phyloP scores from a whole-genome alignment of 2,113 vertebrate species.

The Pelmatolapia mariae region DNA sequence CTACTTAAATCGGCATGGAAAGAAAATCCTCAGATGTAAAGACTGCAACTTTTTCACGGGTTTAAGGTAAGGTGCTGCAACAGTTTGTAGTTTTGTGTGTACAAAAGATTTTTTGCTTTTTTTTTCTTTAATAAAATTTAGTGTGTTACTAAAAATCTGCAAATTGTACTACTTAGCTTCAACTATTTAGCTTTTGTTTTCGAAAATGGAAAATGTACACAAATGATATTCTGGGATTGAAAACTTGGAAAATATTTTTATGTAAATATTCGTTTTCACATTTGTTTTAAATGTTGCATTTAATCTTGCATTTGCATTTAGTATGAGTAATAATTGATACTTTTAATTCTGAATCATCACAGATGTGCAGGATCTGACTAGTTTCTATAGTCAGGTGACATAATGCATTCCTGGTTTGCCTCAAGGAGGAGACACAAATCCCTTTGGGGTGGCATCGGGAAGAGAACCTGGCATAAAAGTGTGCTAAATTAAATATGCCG shows the following conservation, averaged over 20 bases:
- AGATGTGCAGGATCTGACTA: not conserved
- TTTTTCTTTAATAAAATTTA: not conserved
- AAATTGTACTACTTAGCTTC: not conserved
- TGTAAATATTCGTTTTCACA: not conserved
- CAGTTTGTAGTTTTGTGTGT: too few relatives aligned
- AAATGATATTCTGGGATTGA: not conserved
- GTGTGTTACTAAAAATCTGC: not conserved
- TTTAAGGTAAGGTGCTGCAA: slow-evolving; percentile 77
- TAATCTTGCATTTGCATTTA: too few relatives aligned
- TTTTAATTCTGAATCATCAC: not conserved
- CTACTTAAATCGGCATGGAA: slow-evolving; percentile 85
- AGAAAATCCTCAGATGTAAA: slow-evolving; percentile 87
- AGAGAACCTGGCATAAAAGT: not conserved
- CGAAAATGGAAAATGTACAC: not conserved
- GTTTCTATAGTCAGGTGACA: not conserved
- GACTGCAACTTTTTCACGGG: slow-evolving; percentile 87
- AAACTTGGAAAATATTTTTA: not conserved
- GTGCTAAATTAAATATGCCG: not conserved
- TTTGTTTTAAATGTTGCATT: not conserved
- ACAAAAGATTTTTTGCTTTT: not conserved
- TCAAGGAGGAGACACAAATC: not conserved
- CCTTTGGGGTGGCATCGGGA: not conserved
- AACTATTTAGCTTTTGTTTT: too few relatives aligned
- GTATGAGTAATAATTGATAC: not conserved
- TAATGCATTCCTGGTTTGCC: not conserved